Evolutionary conservation across 2,888 invertebrate species (phyloP).

Genomic region (Auanema sp.): DNA sequence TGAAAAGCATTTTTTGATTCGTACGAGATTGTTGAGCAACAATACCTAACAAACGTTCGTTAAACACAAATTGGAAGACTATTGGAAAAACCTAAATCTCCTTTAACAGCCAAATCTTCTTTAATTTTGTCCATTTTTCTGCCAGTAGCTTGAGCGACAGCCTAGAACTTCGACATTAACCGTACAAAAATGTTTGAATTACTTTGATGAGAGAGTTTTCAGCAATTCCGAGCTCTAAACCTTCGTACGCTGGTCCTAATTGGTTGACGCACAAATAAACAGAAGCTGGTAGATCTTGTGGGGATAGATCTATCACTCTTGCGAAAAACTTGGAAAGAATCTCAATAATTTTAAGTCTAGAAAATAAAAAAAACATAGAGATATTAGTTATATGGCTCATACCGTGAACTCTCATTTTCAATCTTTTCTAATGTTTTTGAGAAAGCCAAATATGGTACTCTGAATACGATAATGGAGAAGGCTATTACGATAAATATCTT

Average conservation of each 20-base stretch:
- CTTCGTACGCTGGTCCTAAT: slow-evolving; percentile 92
- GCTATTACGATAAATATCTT: neutral
- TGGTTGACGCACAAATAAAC: slow-evolving; percentile 94
- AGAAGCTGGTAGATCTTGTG: slow-evolving; percentile 84
- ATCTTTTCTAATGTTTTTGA: slow-evolving; percentile 86
- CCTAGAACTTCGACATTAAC: slow-evolving; percentile 22
- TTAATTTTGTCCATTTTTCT: slow-evolving; percentile 77
- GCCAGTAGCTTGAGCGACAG: slow-evolving; percentile 41
- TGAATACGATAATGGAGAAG: slow-evolving; percentile 64
- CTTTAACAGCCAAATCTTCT: slow-evolving; percentile 74
- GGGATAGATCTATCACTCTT: slow-evolving; percentile 79
- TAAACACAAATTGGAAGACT: too few relatives aligned
- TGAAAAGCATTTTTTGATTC: slow-evolving; percentile 83
- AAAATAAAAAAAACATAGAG: slow-evolving; percentile 1
- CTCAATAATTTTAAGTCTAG: slow-evolving; percentile 84
- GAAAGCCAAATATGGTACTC: slow-evolving; percentile 89
- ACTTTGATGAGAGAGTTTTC: slow-evolving; percentile 92
- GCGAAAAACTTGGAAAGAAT: slow-evolving; percentile 84
- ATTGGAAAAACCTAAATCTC: slow-evolving; percentile 79
- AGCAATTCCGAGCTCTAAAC: slow-evolving; percentile 88
- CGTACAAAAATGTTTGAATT: neutral
- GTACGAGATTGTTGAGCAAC: slow-evolving; percentile 57
- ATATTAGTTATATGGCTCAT: neutral
- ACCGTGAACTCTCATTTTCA: slow-evolving; percentile 70
- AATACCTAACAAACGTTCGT: slow-evolving; percentile 39